Evolutionary conservation across 2,113 vertebrate species (phyloP), one percentile per base, ranked within the genome.

Genomic region (Ploceus nigricollis): DNA sequence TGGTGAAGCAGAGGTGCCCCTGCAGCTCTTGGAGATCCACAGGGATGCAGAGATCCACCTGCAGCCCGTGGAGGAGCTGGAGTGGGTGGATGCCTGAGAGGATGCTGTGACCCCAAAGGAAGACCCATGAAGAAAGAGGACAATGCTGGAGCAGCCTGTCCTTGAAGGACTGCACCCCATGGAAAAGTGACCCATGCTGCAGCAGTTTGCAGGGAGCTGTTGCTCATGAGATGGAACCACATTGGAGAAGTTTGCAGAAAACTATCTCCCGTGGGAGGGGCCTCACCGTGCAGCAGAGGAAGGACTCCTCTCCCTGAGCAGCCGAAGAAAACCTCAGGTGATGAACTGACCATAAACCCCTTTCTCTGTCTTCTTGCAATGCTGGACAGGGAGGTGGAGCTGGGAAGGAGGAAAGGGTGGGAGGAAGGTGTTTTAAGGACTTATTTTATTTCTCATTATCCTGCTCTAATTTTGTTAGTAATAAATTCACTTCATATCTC

Each of bases 331-430:
- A 20, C 19, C 50, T 56, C 30, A 28, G 19, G 10, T n/a, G 18
- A n/a, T 23, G 19, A 39, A 28, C 18, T 28, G 23, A 13, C 10
- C 28, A n/a, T 15, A 48, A 65, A 8, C 4, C 12, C 7, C 13
- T 20, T 85, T 40, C 20, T 3, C 30, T 48, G 20, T 48, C 35
- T 66, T 16, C 35, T 35, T 57, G 30, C 5, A 15, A 7, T 0
- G 0, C 30, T 48, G 30, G 20, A 28, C 0, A 0, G 1, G 11
- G 20, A 56, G 7, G 11, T 21, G 31, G 35, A 75, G 15, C 4
- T 8, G 5, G 24, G 24, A 48, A 48, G 31, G 15, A 57, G 30
- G 11, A 48, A 57, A 42, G 8, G 8, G 6, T 57, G 4, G 7
- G 13, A 15, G 10, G 4, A 48, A 48, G 8, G 16, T 31, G 16